These are phyloP conservation scores for Mustela nigripes DNA, from an alignment of 2,113 vertebrate species.

Conservation along the genomic window DNA sequence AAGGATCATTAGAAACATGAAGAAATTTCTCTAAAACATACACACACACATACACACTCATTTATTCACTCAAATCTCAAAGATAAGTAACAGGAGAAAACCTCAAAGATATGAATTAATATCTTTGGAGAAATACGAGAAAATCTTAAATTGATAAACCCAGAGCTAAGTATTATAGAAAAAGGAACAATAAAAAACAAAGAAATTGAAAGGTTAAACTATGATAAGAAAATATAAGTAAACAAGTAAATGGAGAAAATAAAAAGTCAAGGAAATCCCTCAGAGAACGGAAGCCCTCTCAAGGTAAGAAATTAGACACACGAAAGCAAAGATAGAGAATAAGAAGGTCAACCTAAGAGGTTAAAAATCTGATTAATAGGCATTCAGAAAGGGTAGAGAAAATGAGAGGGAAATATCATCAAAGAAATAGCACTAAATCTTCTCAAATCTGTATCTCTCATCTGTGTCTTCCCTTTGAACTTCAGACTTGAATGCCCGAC, in stretches of 20 bases:
- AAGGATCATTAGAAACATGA: not conserved
- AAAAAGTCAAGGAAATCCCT: not conserved
- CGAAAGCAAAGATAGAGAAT: not conserved
- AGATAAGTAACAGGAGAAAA: not conserved
- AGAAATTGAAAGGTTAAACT: not conserved
- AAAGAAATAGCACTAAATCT: not conserved
- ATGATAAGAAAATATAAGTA: not conserved
- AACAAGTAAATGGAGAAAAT: not conserved
- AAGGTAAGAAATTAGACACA: not conserved
- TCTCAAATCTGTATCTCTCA: not conserved
- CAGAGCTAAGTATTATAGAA: not conserved
- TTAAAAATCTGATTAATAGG: not conserved
- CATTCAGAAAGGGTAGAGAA: not conserved
- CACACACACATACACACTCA: not conserved
- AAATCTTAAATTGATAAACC: not conserved
- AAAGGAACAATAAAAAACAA: not conserved
- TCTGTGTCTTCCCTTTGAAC: not conserved
- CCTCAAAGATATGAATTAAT: not conserved
- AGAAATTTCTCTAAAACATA: slow-evolving; percentile 18
- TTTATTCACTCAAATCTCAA: not conserved
- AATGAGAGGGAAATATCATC: not conserved
- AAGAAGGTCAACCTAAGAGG: not conserved
- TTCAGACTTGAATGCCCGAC: not conserved
- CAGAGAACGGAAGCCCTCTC: not conserved
- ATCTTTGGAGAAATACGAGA: not conserved